phyloP scores from a whole-genome alignment of 1,140 invertebrate genomes.

The Nasonia longicornis region DNA sequence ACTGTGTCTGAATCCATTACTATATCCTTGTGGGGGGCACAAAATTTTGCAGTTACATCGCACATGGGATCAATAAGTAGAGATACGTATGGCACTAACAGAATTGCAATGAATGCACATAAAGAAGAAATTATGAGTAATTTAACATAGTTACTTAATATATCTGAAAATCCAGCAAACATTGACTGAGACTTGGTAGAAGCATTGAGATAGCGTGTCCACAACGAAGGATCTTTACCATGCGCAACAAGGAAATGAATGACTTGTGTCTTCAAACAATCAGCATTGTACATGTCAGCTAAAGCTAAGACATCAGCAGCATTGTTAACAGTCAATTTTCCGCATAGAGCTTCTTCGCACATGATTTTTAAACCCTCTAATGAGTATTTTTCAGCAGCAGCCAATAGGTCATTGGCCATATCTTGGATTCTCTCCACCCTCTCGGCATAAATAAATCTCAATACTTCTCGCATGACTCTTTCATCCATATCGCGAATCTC shows the following conservation, averaged over 20 bases:
- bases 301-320: constrained; percentile 97
- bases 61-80: constrained; percentile 37
- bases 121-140: constrained; percentile 29
- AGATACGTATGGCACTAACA: constrained; percentile 28
- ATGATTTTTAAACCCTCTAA: constrained; percentile 98
- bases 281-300: constrained; percentile 97
- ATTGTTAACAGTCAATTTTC: constrained; percentile 94
- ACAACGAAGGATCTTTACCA: constrained; percentile 36
- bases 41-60: constrained; percentile 38
- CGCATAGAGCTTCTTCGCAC: constrained; percentile 98
- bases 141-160: constrained; percentile 33
- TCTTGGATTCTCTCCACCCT: constrained; percentile 95
- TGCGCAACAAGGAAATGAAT: constrained; percentile 83
- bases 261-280: constrained; percentile 98
- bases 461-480: constrained; percentile 95
- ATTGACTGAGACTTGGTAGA: constrained; percentile 21
- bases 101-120: constrained; percentile 33
- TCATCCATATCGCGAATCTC: constrained; percentile 97
- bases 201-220: constrained; percentile 25
- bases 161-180: constrained; percentile 20
- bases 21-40: constrained; percentile 29
- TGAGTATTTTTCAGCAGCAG: constrained; percentile 92
- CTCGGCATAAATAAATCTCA: constrained; percentile 98
- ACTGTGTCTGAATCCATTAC: constrained; percentile 32
- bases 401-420: constrained; percentile 97